A percentile compares a stretch with the other conserved stretches of the same genome.
These are phyloP conservation scores for Chelonoidis abingdonii DNA, from an alignment of 2,113 vertebrate genomes.

Conservation along the genomic window DNA sequence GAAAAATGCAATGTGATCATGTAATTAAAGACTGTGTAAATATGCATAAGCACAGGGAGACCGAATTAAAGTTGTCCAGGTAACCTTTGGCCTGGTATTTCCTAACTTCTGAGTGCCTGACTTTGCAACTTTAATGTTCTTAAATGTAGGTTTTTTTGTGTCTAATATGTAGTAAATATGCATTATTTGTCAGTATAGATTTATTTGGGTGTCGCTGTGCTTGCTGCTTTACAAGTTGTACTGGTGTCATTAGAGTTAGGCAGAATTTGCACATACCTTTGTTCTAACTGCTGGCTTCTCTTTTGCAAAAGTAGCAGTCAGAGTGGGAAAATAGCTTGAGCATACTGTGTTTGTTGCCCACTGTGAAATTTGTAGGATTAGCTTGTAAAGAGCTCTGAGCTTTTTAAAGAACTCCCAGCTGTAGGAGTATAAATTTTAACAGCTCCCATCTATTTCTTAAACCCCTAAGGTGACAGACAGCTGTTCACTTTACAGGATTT, in stretches of 20 bases:
- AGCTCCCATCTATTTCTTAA: neutral
- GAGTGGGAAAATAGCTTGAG: neutral
- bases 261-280: neutral
- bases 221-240: neutral
- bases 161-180: neutral
- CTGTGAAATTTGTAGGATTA: neutral
- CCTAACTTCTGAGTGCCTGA: neutral
- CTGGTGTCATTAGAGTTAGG: neutral
- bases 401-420: neutral
- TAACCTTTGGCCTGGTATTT: neutral
- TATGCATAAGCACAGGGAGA: neutral
- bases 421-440: neutral
- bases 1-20: neutral
- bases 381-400: neutral
- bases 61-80: neutral
- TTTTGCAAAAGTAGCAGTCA: neutral
- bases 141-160: neutral
- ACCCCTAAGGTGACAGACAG: neutral
- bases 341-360: neutral
- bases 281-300: neutral
- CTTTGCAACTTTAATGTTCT: neutral
- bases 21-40: neutral
- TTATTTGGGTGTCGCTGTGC: neutral
- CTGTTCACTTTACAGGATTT: neutral
- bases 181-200: neutral